Evolutionary conservation across 2,888 invertebrate species (phyloP).

Genomic region (Antheraea yamamai): DNA sequence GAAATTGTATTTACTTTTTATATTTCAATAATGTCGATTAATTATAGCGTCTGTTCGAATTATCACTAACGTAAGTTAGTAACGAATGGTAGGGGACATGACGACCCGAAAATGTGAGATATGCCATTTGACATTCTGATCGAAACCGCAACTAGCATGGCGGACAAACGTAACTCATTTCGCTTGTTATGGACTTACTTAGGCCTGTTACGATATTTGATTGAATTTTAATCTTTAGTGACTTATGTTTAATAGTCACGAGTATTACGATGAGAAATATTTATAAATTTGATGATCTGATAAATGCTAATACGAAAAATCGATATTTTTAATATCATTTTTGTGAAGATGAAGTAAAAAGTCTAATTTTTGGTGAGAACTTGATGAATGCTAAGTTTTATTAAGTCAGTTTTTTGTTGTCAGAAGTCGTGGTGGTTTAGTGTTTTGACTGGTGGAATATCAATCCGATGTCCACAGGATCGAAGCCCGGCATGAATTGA

Average conservation of each 20-base stretch:
- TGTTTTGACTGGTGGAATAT: too few species aligned
- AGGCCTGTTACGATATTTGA: not conserved
- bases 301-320: too few species aligned
- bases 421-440: too few species aligned
- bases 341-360: too few species aligned
- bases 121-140: constrained; percentile 13
- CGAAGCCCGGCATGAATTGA: too few species aligned
- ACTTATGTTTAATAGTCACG: not conserved
- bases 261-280: not conserved
- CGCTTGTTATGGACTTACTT: constrained; percentile 12
- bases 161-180: constrained; percentile 22
- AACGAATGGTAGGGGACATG: constrained; percentile 7
- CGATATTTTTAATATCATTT: too few species aligned
- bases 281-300: too few species aligned
- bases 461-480: too few species aligned
- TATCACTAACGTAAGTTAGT: not conserved
- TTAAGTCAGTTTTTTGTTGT: too few species aligned
- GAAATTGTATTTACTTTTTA: too few species aligned
- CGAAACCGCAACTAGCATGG: constrained; percentile 9
- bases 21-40: not conserved
- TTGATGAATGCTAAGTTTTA: too few species aligned
- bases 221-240: not conserved
- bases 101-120: constrained; percentile 7
- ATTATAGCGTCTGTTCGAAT: not conserved
- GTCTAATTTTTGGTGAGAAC: too few species aligned